Base-by-base conservation (phyloP, 2,797 vertebrate species). In the Microctenopoma steveboyesi region DNA sequence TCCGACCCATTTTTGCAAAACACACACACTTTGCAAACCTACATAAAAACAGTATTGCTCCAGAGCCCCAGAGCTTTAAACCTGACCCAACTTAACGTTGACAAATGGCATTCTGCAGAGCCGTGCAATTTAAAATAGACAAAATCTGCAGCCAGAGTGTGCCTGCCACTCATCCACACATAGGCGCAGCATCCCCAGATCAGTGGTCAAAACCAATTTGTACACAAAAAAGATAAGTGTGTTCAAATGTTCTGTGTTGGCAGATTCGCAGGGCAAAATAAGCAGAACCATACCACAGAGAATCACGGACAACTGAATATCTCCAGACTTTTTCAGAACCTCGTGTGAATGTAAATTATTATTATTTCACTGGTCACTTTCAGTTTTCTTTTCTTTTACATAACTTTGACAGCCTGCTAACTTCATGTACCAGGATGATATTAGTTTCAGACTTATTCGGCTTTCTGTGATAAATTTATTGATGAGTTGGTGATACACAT, bases 71-170 rank as follows among this genome's bases (percentile, higher is more conserved):
- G 22, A 72, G 68, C 79, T 77, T 85, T 79, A 77, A 88, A 83
- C 76, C 79, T 57, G 69, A 86, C 83, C 85, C 82, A 80, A 72
- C 46, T 64, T 28, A 82, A 77, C 70, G 66, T 79, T 70, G 84
- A 86, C 77, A 85, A 87, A 86, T 78, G 70, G 74, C 76, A 78
- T 78, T 85, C 71, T 75, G 74, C 78, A 69, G 60, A 43, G 59
- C 69, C 40, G 56, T 74, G 64, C 80, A 69, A 84, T 84, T 82
- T 86, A 79, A 83, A 84, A 71, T 52, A 42, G 66, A 64, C 46
- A 42, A 68, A 83, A 82, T 66, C 35, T 74, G 80, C 82, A 70
- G 79, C 78, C 71, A 55, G 72, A 64, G 62, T 83, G 40, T 15
- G 43, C 51, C 75, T 85, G 85, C 62, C 78, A 77, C 68, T 83